Percentiles rank a stretch among this genome's conserved stretches.
Conservation (phyloP, 2,113 vertebrate species). For the Octodon degus region DNA sequence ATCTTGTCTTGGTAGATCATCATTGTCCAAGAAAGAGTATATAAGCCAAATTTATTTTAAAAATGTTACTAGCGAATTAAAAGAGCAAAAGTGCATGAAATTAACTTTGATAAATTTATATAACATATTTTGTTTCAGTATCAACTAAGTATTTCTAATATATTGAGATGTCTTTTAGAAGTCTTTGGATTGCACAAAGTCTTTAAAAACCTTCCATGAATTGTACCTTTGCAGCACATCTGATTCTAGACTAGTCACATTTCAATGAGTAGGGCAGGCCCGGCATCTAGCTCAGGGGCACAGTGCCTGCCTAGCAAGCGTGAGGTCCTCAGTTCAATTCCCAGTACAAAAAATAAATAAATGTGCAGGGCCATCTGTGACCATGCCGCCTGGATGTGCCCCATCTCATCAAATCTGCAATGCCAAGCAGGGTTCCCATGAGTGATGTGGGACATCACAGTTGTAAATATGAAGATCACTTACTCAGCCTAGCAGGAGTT, state of each 20-base stretch:
- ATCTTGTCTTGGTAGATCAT: background rate
- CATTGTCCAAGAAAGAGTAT: background rate
- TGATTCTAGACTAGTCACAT: background rate
- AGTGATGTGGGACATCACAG: background rate
- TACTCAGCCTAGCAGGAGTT: background rate
- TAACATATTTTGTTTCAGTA: background rate
- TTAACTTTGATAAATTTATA: constrained; percentile 44
- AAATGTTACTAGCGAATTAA: background rate
- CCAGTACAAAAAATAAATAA: background rate
- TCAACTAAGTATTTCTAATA: background rate
- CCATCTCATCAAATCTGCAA: background rate
- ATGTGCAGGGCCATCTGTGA: background rate
- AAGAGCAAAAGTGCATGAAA: background rate
- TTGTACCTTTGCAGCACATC: background rate
- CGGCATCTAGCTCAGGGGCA: no score
- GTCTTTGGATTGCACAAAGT: background rate
- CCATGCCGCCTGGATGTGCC: background rate
- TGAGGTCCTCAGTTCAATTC: no score
- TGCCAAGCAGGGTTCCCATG: background rate
- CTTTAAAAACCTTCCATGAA: background rate
- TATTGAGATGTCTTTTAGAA: background rate
- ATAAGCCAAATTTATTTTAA: background rate
- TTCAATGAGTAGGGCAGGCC: background rate
- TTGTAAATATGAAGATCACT: background rate
- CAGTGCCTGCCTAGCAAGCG: no score